These are phyloP conservation scores for Melanaphis sacchari DNA, from an alignment of 1,140 invertebrate species.

Conservation along the genomic window DNA sequence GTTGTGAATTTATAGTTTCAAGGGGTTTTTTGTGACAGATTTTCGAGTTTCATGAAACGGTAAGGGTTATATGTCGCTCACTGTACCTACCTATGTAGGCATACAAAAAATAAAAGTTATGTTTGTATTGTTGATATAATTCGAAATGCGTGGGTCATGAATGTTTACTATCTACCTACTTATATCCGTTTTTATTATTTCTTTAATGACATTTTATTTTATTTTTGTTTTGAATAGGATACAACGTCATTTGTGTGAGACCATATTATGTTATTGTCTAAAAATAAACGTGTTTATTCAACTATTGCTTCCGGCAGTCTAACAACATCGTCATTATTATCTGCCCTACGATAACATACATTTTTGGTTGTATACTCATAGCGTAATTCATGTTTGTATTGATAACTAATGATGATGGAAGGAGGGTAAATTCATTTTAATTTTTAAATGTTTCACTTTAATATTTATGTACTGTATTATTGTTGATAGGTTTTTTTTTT, in stretches of 20 bases:
- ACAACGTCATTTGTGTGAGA: not conserved
- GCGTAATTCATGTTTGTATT: not conserved
- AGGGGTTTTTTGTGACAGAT: not conserved
- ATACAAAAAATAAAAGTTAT: not conserved
- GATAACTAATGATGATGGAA: not conserved
- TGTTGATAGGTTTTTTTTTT: not conserved
- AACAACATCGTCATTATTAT: conserved; percentile 25
- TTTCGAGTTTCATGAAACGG: too few relatives aligned
- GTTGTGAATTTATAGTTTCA: not conserved
- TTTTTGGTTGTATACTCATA: not conserved
- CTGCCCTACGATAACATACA: not conserved
- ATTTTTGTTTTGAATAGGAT: not conserved
- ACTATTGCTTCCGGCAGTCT: conserved; percentile 6
- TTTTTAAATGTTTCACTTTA: not conserved
- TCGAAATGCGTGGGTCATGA: not conserved
- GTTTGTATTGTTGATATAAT: not conserved
- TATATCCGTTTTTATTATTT: not conserved
- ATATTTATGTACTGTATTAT: not conserved
- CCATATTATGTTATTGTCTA: not conserved
- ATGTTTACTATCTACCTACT: not conserved
- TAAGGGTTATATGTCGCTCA: not conserved
- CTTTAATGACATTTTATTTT: not conserved
- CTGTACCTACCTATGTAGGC: not conserved
- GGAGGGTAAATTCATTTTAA: not conserved
- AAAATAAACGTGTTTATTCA: not conserved